These are phyloP conservation scores for Sesia apiformis DNA, from an alignment of 2,888 invertebrate species.

Conservation along the genomic window DNA sequence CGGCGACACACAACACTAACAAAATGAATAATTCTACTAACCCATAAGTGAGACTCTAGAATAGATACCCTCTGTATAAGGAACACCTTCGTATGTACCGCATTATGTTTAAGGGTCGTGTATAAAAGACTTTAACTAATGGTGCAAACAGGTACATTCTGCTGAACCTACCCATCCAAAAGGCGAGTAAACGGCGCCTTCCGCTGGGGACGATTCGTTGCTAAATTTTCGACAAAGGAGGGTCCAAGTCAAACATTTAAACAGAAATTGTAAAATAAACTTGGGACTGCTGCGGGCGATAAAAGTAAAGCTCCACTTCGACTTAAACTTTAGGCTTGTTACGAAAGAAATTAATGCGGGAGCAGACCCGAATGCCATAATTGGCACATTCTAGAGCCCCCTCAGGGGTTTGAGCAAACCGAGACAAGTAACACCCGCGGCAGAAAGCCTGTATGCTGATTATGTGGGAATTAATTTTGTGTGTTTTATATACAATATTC, in stretches of 20 bases:
- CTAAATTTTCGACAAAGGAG: neutral
- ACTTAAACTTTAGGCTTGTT: neutral
- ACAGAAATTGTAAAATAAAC: neutral
- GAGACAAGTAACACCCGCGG: neutral
- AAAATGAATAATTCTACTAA: too few species aligned
- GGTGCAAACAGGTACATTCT: too few species aligned
- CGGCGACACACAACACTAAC: too few species aligned
- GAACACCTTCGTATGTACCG: too few species aligned
- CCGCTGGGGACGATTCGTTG: neutral
- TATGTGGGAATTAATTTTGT: neutral
- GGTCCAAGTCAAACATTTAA: neutral
- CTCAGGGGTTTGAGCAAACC: neutral
- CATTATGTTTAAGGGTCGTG: too few species aligned
- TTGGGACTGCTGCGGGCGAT: neutral
- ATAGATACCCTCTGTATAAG: too few species aligned
- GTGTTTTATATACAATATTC: neutral
- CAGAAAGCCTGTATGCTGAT: neutral
- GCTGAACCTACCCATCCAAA: too few species aligned
- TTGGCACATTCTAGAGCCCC: conserved; percentile 2
- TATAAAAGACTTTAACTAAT: too few species aligned
- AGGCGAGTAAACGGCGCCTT: neutral
- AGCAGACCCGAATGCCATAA: conserved; percentile 6
- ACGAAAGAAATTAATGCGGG: conserved; percentile 7
- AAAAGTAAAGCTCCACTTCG: neutral
- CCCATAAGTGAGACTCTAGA: too few species aligned